phyloP scores from a whole-genome alignment of 92 coral and sea anemone genomes.

The Isaurus tuberculatus region DNA sequence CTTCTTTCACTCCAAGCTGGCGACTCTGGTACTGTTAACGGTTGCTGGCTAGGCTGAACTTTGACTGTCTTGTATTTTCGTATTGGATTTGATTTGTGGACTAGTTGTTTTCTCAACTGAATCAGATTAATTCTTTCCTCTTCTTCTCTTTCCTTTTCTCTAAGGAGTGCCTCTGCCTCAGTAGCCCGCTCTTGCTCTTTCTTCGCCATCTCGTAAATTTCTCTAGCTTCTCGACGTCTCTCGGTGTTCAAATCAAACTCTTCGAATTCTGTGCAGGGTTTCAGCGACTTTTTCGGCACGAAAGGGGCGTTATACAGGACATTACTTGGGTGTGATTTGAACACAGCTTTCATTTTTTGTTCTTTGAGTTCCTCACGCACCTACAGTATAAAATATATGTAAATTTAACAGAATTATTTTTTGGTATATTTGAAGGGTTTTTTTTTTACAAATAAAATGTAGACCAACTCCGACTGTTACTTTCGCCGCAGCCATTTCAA shows the following conservation, averaged over 20 bases:
- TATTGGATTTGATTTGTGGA: constrained; percentile 92
- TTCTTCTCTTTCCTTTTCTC: constrained; percentile 77
- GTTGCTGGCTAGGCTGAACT: constrained; percentile 75
- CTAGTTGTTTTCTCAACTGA: constrained; percentile 81
- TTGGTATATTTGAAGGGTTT: neutral
- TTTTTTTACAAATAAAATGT: too few relatives aligned
- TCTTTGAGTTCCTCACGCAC: constrained; percentile 84
- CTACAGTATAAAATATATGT: constrained; percentile 37
- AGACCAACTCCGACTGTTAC: too few relatives aligned
- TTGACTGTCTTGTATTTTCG: constrained; percentile 75
- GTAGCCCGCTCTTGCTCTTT: constrained; percentile 73
- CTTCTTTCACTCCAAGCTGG: constrained; percentile 86
- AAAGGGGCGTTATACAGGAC: constrained; percentile 86
- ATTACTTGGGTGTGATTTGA: constrained; percentile 86
- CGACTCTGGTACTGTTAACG: constrained; percentile 82
- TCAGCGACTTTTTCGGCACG: constrained; percentile 85
- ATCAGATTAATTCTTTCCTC: constrained; percentile 75
- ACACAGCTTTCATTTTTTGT: constrained; percentile 72
- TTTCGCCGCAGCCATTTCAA: too few relatives aligned
- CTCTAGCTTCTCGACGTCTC: constrained; percentile 87
- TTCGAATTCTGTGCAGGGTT: constrained; percentile 82
- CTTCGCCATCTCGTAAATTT: constrained; percentile 76
- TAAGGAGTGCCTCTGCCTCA: constrained; percentile 63
- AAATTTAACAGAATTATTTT: constrained; percentile 1
- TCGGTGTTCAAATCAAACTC: constrained; percentile 84